These are phyloP conservation scores for Gambusia affinis DNA, from an alignment of 2,113 vertebrate genomes.

Conservation along the genomic window DNA sequence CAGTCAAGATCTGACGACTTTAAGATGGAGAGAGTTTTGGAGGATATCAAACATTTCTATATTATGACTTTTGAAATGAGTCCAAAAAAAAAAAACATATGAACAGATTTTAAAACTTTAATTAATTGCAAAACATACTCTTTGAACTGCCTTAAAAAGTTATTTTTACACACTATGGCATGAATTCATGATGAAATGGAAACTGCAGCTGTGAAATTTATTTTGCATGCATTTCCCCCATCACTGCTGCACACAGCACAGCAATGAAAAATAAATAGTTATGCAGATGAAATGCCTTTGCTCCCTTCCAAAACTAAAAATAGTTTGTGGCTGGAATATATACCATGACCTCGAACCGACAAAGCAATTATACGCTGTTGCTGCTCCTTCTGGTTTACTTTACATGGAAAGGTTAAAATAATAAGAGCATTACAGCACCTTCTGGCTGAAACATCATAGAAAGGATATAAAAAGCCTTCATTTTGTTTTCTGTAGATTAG, in stretches of 20 bases:
- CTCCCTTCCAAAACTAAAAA: conserved; percentile 40
- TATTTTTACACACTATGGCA: too few relatives aligned
- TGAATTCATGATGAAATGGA: too few relatives aligned
- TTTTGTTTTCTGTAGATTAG: background rate
- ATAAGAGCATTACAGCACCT: too few relatives aligned
- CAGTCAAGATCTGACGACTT: background rate
- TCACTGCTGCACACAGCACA: conserved; percentile 19
- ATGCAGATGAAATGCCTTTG: conserved; percentile 51
- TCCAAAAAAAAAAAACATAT: too few relatives aligned
- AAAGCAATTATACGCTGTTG: conserved; percentile 16
- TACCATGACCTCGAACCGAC: conserved; percentile 19
- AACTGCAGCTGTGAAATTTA: background rate
- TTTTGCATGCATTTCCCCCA: background rate
- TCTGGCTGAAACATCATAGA: too few relatives aligned
- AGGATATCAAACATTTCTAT: background rate
- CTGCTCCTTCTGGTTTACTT: conserved; percentile 21
- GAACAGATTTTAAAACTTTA: too few relatives aligned
- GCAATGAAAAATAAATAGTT: conserved; percentile 43
- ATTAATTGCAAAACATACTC: too few relatives aligned
- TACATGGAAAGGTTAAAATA: too few relatives aligned
- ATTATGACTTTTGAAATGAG: background rate
- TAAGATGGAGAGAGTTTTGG: background rate
- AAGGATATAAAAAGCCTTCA: background rate
- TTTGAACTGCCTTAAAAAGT: too few relatives aligned
- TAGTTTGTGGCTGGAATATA: conserved; percentile 30